Base-by-base conservation (phyloP, 2,888 invertebrate species). In the Xestia sexstrigata region DNA sequence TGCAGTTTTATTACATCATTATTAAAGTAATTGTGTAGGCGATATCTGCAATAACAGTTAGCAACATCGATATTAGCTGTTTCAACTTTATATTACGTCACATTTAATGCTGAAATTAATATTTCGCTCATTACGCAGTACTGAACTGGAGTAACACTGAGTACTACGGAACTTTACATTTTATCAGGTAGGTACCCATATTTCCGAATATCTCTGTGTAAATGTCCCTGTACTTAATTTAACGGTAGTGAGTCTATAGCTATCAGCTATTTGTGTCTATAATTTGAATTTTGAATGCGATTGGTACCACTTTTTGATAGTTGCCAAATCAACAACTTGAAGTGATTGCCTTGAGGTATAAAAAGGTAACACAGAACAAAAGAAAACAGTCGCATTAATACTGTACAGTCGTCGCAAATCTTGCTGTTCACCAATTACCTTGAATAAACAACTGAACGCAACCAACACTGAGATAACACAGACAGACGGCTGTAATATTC, bases 1-100 rank as follows among this genome's bases (percentile, higher is more conserved):
- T 84, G 79, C 78, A 82, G 63, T 87, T 81, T 75, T 76, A 82
- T 88, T 88, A 86, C 81, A 79, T 84, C 60, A 80, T n/a, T 72
- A 70, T 58, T 79, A 76, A 76, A 81, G 70, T 86, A 81, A 83
- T 84, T 81, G 79, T 84, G 73, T 79, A 76, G 69, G 70, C 67
- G 35, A 82, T 88, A 79, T 80, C 77, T 83, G 86, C 78, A 87
- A 88, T 82, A 88, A 79, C 76, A 65, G 77, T 83, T 79, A 82
- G 76, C 80, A 81, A 87, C 74, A 81, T 83, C 76, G 79, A 87
- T 87, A 83, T 81, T 81, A 83, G 83, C 79, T 78, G 79, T 83
- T 84, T 76, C 82, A 74, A 81, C 70, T 79, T 58, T 15, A 74
- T 68, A 73, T 84, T 82, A 84, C 84, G 66, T 81, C 84, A 87